These are phyloP conservation scores for Luehdorfia chinensis DNA, from an alignment of 1,140 invertebrate species.

Conservation along the genomic window DNA sequence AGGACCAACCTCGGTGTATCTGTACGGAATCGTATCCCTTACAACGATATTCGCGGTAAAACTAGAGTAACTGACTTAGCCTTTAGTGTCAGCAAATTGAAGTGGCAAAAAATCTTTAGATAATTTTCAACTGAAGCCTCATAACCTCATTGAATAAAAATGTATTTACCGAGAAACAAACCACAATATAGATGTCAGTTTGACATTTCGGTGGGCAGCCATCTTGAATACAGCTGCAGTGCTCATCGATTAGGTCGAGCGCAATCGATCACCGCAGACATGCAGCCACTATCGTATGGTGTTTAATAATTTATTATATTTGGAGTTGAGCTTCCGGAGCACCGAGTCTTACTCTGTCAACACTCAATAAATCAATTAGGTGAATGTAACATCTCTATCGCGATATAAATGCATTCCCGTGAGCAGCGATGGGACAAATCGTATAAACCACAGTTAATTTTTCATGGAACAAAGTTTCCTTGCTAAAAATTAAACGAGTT, in stretches of 20 bases:
- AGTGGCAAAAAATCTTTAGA: neutral
- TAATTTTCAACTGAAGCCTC: conserved; percentile 14
- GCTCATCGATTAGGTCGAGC: conserved; percentile 37
- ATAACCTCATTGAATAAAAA: neutral
- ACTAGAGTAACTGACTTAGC: too few species aligned
- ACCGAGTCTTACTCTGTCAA: conserved; percentile 51
- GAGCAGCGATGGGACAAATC: neutral
- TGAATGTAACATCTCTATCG: conserved; percentile 41
- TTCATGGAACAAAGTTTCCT: too few species aligned
- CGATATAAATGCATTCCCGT: conserved; percentile 25
- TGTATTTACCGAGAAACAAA: conserved; percentile 35
- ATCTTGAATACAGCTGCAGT: conserved; percentile 42
- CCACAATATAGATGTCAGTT: conserved; percentile 53
- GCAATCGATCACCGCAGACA: conserved; percentile 46
- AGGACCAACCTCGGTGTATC: too few species aligned
- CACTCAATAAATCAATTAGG: conserved; percentile 70
- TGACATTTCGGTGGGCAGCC: conserved; percentile 46
- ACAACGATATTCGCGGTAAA: too few species aligned
- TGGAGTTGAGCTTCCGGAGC: conserved; percentile 56
- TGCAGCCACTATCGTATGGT: conserved; percentile 35
- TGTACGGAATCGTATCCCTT: too few species aligned
- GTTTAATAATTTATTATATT: conserved; percentile 58
- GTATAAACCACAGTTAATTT: too few species aligned
- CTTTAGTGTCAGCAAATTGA: too few species aligned
- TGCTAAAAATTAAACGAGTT: too few species aligned